Evolutionary conservation across 2,888 invertebrate species (phyloP).

Genomic region (Pelosia muscerda): DNA sequence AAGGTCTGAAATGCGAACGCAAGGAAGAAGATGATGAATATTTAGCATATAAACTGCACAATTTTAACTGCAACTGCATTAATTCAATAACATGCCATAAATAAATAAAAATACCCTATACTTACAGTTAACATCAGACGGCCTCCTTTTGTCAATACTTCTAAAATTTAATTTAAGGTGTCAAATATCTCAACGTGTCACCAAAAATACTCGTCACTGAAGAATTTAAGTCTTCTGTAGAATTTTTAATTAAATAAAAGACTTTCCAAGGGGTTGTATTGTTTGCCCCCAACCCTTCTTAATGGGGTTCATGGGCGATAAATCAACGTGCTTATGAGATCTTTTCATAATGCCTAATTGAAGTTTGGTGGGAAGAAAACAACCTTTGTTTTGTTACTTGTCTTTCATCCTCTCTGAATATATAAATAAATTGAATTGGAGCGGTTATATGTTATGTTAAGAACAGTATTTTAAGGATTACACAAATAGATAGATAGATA

Average conservation of each 20-base stretch:
- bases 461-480: no score
- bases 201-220: constrained; percentile 28
- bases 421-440: not conserved
- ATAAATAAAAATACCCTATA: not conserved
- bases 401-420: not conserved
- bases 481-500: no score
- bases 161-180: constrained; percentile 21
- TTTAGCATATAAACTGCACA: no score
- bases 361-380: constrained; percentile 34
- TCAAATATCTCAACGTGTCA: constrained; percentile 33
- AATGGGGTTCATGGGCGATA: constrained; percentile 44
- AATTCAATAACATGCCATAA: no score
- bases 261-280: constrained; percentile 53
- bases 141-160: no score
- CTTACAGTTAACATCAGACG: not conserved
- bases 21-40: no score
- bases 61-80: no score
- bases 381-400: not conserved
- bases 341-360: constrained; percentile 48
- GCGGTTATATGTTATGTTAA: no score
- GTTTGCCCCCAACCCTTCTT: constrained; percentile 37
- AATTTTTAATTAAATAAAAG: constrained; percentile 64
- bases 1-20: no score
- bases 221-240: constrained; percentile 41
- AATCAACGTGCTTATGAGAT: constrained; percentile 57